Conservation (phyloP, 1,140 invertebrate species). For the Lutraria rhynchaena region DNA sequence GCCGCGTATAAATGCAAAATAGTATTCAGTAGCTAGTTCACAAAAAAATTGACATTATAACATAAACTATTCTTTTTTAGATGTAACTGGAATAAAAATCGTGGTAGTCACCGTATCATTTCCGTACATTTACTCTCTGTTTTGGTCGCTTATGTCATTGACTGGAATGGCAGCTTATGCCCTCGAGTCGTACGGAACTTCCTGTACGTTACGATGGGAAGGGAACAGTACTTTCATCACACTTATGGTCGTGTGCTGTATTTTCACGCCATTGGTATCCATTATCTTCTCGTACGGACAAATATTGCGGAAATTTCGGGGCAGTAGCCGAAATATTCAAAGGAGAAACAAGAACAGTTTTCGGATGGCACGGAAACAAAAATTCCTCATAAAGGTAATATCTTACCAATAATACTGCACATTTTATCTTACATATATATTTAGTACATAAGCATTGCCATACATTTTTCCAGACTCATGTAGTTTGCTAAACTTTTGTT, state of each 20-base stretch:
- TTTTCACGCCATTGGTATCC: slow-evolving; percentile 62
- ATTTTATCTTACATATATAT: too few species aligned
- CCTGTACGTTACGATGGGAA: slow-evolving; percentile 80
- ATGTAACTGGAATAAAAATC: background rate
- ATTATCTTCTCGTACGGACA: slow-evolving; percentile 65
- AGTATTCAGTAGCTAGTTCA: too few species aligned
- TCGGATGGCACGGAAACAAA: background rate
- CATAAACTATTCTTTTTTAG: slow-evolving; percentile 31
- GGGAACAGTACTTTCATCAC: slow-evolving; percentile 68
- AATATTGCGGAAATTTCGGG: background rate
- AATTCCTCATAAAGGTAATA: background rate
- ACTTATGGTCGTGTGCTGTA: slow-evolving; percentile 65
- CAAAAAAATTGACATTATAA: too few species aligned
- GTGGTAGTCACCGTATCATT: slow-evolving; percentile 24
- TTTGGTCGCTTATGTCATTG: slow-evolving; percentile 71
- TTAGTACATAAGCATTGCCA: too few species aligned
- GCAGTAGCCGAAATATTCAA: background rate
- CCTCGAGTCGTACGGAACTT: slow-evolving; percentile 79
- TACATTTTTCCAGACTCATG: too few species aligned
- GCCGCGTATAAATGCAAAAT: too few species aligned
- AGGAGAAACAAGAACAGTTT: background rate
- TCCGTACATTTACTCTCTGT: slow-evolving; percentile 64
- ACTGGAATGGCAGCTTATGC: slow-evolving; percentile 76
- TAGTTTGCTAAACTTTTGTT: too few species aligned
- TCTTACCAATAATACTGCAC: too few species aligned